Conservation (phyloP, 2,888 invertebrate genomes). For the Drosophila quinaria region DNA sequence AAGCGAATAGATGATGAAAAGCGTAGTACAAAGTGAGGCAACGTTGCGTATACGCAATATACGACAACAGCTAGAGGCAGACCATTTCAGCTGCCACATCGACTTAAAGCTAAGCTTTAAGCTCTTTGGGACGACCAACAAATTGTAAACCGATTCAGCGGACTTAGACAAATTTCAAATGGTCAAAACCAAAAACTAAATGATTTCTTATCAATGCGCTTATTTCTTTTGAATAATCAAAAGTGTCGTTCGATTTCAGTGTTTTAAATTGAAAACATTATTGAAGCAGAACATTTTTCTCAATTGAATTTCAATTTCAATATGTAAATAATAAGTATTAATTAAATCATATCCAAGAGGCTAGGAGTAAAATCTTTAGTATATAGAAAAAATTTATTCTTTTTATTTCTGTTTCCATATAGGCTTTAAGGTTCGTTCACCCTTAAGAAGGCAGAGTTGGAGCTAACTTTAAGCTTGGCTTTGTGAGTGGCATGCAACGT, state of each 20-base stretch:
- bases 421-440: neutral
- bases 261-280: too few species aligned
- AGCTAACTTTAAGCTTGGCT: slow-evolving; percentile 8
- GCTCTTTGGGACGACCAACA: slow-evolving; percentile 13
- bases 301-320: too few species aligned
- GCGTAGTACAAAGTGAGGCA: slow-evolving; percentile 1
- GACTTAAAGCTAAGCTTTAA: slow-evolving; percentile 11
- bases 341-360: too few species aligned
- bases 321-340: too few species aligned
- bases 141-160: slow-evolving; percentile 15
- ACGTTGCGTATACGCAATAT: slow-evolving; percentile 54
- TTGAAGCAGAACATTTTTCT: too few species aligned
- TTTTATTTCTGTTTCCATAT: neutral
- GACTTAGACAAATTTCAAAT: neutral
- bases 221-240: too few species aligned
- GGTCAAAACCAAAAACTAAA: neutral
- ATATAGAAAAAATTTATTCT: too few species aligned
- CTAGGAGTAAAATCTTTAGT: too few species aligned
- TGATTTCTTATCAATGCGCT: neutral
- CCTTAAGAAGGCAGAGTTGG: neutral
- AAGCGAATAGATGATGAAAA: slow-evolving; percentile 17
- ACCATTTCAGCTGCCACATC: slow-evolving; percentile 8
- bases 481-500: slow-evolving; percentile 11
- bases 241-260: too few species aligned
- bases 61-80: slow-evolving; percentile 13